Evolutionary conservation across 2,797 vertebrate species (phyloP).

Genomic region (Heteromormyrus szaboi): DNA sequence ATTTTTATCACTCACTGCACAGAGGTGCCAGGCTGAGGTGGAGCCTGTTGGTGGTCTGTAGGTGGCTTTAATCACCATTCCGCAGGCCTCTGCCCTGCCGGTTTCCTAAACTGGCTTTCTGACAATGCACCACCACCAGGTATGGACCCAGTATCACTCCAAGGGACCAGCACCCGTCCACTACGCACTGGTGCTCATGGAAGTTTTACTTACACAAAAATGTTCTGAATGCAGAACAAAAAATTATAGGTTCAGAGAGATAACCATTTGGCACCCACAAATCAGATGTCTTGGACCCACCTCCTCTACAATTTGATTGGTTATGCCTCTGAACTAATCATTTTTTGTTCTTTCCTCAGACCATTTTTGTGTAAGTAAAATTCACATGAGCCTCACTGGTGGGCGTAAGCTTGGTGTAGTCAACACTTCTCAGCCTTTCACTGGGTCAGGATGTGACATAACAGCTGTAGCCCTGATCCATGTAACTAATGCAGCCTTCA

Average conservation of each 20-base stretch:
- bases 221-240: neutral
- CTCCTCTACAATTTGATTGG: neutral
- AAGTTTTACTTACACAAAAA: neutral
- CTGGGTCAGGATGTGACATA: neutral
- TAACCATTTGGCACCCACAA: neutral
- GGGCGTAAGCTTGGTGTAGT: neutral
- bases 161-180: neutral
- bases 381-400: neutral
- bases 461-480: neutral
- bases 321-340: neutral
- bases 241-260: neutral
- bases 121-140: neutral
- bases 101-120: neutral
- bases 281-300: neutral
- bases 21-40: neutral
- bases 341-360: neutral
- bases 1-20: neutral
- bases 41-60: neutral
- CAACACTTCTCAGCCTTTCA: neutral
- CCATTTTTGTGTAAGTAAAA: neutral
- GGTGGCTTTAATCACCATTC: neutral
- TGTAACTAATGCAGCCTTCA: neutral
- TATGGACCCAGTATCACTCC: neutral
- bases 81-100: neutral
- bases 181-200: neutral